A percentile compares a stretch with the other conserved stretches of the same genome.
These are phyloP conservation scores for Sinosuthora webbiana DNA, from an alignment of 2,113 vertebrate species.

Conservation along the genomic window DNA sequence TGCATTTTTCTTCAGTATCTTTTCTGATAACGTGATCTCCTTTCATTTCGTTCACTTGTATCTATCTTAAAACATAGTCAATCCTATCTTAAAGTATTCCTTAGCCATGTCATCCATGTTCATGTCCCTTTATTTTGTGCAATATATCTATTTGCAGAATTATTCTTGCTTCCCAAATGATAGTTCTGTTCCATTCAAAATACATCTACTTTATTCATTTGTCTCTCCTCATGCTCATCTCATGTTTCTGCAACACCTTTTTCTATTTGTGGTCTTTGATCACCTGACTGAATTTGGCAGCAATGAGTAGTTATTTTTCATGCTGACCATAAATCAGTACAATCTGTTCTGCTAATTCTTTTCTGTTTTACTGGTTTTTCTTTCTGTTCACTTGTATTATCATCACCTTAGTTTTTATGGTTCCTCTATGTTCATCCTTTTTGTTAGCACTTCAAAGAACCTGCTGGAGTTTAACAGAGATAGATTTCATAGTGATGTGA, in stretches of 20 bases:
- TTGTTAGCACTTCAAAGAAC: background rate
- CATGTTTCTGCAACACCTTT: background rate
- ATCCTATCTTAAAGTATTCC: background rate
- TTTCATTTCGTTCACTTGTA: background rate
- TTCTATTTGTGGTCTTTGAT: background rate
- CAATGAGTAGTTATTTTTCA: background rate
- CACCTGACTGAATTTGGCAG: background rate
- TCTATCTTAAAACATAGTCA: background rate
- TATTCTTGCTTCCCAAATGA: background rate
- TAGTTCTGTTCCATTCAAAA: background rate
- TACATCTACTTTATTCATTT: background rate
- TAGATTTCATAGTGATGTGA: background rate
- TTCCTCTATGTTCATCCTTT: background rate
- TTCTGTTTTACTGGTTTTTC: background rate
- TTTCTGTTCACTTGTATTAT: background rate
- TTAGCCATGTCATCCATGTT: background rate
- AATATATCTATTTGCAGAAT: background rate
- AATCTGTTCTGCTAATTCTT: background rate
- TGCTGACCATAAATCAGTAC: background rate
- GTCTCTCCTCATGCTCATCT: background rate
- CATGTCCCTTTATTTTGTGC: background rate
- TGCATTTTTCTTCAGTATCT: background rate
- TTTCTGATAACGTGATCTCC: fast-evolving
- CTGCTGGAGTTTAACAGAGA: background rate
- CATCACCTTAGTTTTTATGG: background rate